These are phyloP conservation scores for Calosoma granatense DNA, from an alignment of 1,140 invertebrate genomes.

Conservation along the genomic window DNA sequence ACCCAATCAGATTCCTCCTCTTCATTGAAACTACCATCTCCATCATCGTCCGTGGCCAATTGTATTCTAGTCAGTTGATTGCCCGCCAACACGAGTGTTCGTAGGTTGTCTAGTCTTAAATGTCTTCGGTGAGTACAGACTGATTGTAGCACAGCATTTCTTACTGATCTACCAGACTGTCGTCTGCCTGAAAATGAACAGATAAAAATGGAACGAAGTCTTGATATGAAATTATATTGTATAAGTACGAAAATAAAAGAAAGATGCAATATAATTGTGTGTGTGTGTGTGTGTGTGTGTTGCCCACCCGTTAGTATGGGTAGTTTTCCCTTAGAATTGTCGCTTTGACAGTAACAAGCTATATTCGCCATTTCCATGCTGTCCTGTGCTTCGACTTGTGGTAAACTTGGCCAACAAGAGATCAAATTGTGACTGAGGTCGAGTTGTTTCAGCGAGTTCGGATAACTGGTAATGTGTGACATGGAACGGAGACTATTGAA, in stretches of 20 bases:
- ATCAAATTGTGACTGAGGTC: conserved; percentile 92
- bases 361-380: conserved; percentile 47
- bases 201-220: conserved; percentile 1
- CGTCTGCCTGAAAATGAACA: conserved; percentile 23
- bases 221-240: too few species aligned
- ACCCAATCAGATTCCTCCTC: conserved; percentile 50
- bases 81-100: conserved; percentile 75
- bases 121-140: conserved; percentile 79
- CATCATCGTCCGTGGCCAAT: conserved; percentile 64
- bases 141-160: conserved; percentile 63
- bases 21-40: conserved; percentile 35
- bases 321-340: conserved; percentile 26
- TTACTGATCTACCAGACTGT: conserved; percentile 45
- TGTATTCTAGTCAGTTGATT: conserved; percentile 72
- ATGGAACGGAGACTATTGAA: conserved; percentile 78
- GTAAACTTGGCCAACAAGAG: conserved; percentile 73
- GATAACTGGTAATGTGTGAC: conserved; percentile 85
- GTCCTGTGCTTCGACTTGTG: conserved; percentile 54
- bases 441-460: conserved; percentile 76
- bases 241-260: too few species aligned
- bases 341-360: conserved; percentile 44
- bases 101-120: conserved; percentile 63
- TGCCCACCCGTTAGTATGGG: conserved; percentile 36
- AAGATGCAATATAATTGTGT: too few species aligned
- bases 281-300: too few species aligned